phyloP scores from a whole-genome alignment of 2,888 invertebrate species.

The Aplocera efformata region DNA sequence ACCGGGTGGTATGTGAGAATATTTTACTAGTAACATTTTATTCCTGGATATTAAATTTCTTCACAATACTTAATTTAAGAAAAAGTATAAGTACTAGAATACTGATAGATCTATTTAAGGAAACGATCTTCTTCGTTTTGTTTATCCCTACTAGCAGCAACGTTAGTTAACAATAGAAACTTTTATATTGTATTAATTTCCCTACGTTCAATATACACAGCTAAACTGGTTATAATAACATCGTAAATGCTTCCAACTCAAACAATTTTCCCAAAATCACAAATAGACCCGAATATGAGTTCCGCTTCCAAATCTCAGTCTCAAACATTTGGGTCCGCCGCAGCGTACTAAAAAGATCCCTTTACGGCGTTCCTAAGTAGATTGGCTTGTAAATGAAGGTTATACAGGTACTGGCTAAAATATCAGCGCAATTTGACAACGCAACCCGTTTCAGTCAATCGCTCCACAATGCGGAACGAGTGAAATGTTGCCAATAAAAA shows the following conservation, averaged over 20 bases:
- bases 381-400: slow-evolving; percentile 55
- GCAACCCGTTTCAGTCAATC: slow-evolving; percentile 60
- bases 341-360: slow-evolving; percentile 42
- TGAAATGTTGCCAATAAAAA: slow-evolving; percentile 75
- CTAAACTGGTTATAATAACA: no score
- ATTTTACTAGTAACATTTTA: slow-evolving; percentile 9
- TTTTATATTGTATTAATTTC: no score
- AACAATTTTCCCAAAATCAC: slow-evolving; percentile 12
- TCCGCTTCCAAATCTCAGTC: slow-evolving; percentile 25
- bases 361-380: slow-evolving; percentile 45
- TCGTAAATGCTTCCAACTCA: neutral
- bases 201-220: no score
- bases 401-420: slow-evolving; percentile 52
- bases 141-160: no score
- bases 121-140: no score
- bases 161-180: no score
- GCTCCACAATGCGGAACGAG: slow-evolving; percentile 68
- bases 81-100: no score
- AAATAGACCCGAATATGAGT: slow-evolving; percentile 21
- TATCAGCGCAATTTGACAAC: slow-evolving; percentile 69
- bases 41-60: neutral
- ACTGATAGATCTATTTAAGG: no score
- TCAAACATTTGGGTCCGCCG: slow-evolving; percentile 31
- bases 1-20: slow-evolving; percentile 3
- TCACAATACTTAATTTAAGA: no score